These are phyloP conservation scores for Triops longicaudatus DNA, from an alignment of 1,140 invertebrate species.

Conservation along the genomic window DNA sequence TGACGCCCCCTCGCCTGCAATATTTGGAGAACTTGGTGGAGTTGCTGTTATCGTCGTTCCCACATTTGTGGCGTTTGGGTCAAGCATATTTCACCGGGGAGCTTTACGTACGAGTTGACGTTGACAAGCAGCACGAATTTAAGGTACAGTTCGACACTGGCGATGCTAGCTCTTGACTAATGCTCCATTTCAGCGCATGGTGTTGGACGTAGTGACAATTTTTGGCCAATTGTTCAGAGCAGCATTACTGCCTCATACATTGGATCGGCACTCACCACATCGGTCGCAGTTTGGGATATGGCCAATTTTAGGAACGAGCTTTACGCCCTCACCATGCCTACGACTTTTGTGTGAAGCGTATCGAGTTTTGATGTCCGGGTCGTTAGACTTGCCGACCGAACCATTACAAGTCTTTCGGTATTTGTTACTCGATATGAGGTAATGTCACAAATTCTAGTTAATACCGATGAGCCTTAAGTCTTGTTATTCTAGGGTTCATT, in stretches of 20 bases:
- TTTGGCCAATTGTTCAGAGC: conserved; percentile 56
- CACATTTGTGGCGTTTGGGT: conserved; percentile 80
- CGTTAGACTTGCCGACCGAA: conserved; percentile 68
- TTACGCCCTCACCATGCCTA: conserved; percentile 9
- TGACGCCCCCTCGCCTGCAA: conserved; percentile 45
- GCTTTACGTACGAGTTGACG: conserved; percentile 59
- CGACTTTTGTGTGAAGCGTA: conserved; percentile 19
- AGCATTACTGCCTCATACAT: conserved; percentile 53
- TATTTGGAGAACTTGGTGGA: conserved; percentile 66
- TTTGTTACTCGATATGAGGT: conserved; percentile 74
- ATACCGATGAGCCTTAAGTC: background rate
- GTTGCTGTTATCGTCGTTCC: conserved; percentile 58
- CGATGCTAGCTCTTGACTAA: background rate
- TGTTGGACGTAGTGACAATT: conserved; percentile 54
- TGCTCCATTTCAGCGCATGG: conserved; percentile 47
- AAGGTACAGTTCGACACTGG: conserved; percentile 46
- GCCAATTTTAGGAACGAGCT: conserved; percentile 27
- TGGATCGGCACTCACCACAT: conserved; percentile 40
- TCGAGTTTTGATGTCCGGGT: background rate
- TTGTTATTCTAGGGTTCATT: conserved; percentile 54
- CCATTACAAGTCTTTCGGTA: conserved; percentile 71
- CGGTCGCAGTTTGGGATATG: conserved; percentile 38
- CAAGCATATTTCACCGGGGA: conserved; percentile 82
- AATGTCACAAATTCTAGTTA: conserved; percentile 20
- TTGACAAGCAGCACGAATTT: conserved; percentile 57